Evolutionary conservation across 2,797 vertebrate species (phyloP), one percentile per base, ranked within the genome.

Genomic region (Pagetopsis macropterus): DNA sequence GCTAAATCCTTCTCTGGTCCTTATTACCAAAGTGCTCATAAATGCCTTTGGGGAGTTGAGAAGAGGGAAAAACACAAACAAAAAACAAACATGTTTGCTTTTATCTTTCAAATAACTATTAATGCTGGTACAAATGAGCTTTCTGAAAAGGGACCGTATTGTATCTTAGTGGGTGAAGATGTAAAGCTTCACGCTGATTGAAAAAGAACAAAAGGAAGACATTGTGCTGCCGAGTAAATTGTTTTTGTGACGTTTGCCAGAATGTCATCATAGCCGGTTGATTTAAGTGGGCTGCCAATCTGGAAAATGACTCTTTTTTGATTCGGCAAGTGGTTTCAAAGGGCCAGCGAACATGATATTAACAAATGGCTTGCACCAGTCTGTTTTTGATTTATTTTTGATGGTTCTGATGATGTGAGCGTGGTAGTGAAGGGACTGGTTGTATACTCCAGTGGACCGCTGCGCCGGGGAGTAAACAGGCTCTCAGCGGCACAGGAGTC

Each of bases 51-150:
- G 93, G 95, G 91, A 92, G 75, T 79, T 64, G 83, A 75, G 83
- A 75, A 78, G 82, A 84, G 40, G 50, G 72, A 65, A 83, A 91
- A 85, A 88, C 79, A 91, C 89, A 92, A 93, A 93, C 88, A 93
- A 92, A 94, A 94, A 93, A 92, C 91, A 94, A 95, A 94, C 93
- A 94, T 92, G 93, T 91, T 94, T 92, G 90, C 92, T 93, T 94
- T 95, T 93, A 94, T 94, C 93, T 93, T 87, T 92, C 89, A 93
- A 94, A 94, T 92, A 91, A 91, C 93, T 93, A 86, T 94, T 95
- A 91, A 94, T 92, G 88, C 82, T 88, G 58, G 84, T 91, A 94
- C 93, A 94, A 95, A 94, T 93, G 87, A 93, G 87, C 90, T 86
- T 86, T 90, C 86, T 71, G 78, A 88, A 82, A 84, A 78, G 76